A percentile compares a stretch with the other conserved stretches of the same genome.
Evolutionary conservation across 2,113 vertebrate genomes (phyloP).

Genomic region (Rhadina sibilatrix): DNA sequence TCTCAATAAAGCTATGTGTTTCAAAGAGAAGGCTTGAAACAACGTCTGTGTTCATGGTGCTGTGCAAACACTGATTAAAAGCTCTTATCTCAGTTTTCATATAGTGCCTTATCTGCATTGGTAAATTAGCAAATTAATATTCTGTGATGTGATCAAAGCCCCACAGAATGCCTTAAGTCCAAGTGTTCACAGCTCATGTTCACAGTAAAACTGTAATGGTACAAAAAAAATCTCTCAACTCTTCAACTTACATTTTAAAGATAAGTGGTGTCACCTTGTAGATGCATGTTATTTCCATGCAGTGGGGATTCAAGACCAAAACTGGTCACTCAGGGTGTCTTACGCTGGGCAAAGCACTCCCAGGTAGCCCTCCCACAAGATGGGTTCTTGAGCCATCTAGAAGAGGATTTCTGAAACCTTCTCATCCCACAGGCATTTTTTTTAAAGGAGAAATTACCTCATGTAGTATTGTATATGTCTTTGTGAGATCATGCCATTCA

Average conservation of each 20-base stretch:
- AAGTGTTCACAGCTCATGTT: not conserved
- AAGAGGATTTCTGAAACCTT: not conserved
- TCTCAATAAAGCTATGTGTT: not conserved
- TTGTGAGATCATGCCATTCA: not conserved
- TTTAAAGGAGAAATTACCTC: not conserved
- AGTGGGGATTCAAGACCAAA: not conserved
- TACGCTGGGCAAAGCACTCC: fast-evolving
- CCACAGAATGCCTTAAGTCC: not conserved
- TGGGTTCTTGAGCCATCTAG: not conserved
- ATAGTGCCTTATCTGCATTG: not conserved
- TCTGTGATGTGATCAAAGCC: not conserved
- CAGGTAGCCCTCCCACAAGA: not conserved
- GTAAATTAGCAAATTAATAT: not conserved
- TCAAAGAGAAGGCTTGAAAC: not conserved
- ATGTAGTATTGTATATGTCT: not conserved
- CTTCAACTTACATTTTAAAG: not conserved
- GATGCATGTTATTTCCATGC: not conserved
- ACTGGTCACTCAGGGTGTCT: not conserved
- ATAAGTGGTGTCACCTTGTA: not conserved
- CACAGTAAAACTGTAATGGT: not conserved
- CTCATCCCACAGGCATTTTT: not conserved
- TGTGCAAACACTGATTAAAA: not conserved
- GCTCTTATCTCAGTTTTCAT: not conserved
- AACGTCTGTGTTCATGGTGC: not conserved
- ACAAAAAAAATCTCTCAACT: not conserved